Conservation (phyloP, 92 coral and sea anemone species). For the Parazoanthus atlanticus region DNA sequence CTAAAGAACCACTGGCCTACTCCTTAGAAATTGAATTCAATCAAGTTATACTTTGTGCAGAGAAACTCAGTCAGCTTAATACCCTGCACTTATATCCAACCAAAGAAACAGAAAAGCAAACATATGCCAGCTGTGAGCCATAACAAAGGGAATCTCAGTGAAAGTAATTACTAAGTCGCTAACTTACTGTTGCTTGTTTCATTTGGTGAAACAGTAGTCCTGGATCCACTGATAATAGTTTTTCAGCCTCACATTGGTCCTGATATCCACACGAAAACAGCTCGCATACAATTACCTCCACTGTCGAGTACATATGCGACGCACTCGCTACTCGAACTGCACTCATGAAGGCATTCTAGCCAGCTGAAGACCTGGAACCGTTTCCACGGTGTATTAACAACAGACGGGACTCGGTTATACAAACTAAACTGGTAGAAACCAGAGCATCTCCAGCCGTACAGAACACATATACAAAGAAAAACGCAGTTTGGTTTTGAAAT, state of each 20-base stretch:
- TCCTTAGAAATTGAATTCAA: too few species aligned
- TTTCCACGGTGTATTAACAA: not conserved
- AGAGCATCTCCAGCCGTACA: not conserved
- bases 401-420: not conserved
- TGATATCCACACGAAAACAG: constrained; percentile 12
- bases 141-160: not conserved
- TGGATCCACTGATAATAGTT: not conserved
- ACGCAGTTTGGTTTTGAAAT: not conserved
- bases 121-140: not conserved
- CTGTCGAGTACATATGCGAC: constrained; percentile 7
- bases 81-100: too few species aligned
- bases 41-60: too few species aligned
- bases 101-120: not conserved
- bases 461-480: not conserved
- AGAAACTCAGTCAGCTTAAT: too few species aligned
- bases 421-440: not conserved
- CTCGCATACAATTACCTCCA: not conserved
- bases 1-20: too few species aligned
- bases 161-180: not conserved
- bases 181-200: not conserved
- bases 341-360: not conserved
- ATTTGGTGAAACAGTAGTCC: constrained; percentile 23
- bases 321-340: not conserved
- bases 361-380: not conserved
- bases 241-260: not conserved